Evolutionary conservation across 2,888 invertebrate species (phyloP), one percentile per base, ranked within the genome.

Genomic region (Neoaliturus tenellus): DNA sequence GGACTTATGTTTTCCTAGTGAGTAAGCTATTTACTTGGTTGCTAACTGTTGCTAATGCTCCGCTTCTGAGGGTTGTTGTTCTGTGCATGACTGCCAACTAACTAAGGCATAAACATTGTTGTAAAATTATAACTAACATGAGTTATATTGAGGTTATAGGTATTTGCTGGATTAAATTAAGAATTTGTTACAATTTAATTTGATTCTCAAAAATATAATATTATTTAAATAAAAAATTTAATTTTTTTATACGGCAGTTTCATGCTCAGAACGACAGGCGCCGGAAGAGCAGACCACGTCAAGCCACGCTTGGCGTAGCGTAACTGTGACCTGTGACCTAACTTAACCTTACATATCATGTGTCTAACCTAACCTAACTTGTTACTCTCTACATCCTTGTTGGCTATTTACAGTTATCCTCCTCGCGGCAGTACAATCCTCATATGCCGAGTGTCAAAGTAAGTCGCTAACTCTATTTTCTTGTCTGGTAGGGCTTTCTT

Each of bases 391-490:
- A 39, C 44, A n/a, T 41, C 67, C 67, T 48, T 80, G 78, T 82
- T 85, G 58, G 62, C 41, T 81, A 83, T 83, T 86, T 87, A 17
- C 88, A 88, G 88, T 88, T 83, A 86, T 88, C 85, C 86, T 88
- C 85, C 87, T 88, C 83, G 88, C 88, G 69, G 88, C 88, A 82
- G 87, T 88, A 69, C 87, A 87, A 80, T 86, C 88, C 81, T 86
- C 87, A 81, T 87, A 88, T 85, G 88, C 88, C 85, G 89, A 89
- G 87, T 89, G 89, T 85, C 89, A 89, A 87, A 89, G 89, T 89
- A 87, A 89, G 89, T 89, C 39, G 3, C 69, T 39, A 69, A 39
- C 69, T 69, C 35, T n/a, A 39, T 17, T 23, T 35, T 39, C 20
- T 35, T 39, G n/a, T 23, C 20, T 20, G 69, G 39, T 69, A 69